Percentiles rank a stretch among this genome's conserved stretches.
Conservation (phyloP, 23 tunicate genomes). For the Ascidia mentula region DNA sequence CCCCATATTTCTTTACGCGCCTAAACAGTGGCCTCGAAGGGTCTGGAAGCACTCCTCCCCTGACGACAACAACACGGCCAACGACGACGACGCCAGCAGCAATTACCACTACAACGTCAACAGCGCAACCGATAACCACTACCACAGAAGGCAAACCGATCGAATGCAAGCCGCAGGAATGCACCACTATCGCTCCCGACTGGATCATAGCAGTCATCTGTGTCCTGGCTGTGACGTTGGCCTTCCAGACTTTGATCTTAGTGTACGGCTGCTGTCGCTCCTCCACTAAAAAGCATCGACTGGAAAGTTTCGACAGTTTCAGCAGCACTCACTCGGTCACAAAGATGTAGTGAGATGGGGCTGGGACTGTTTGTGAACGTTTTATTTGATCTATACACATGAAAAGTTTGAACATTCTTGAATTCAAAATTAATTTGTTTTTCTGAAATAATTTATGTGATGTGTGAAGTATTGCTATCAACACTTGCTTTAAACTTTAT, state of each 20-base stretch:
- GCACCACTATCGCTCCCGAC: slow-evolving; percentile 15
- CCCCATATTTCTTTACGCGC: slow-evolving; percentile 47
- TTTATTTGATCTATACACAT: no score
- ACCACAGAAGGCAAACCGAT: background rate
- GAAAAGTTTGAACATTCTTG: no score
- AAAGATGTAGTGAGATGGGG: background rate
- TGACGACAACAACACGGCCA: background rate
- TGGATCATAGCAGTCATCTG: slow-evolving; percentile 31
- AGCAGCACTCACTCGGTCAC: background rate
- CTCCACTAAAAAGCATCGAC: background rate
- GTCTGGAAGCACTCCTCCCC: background rate
- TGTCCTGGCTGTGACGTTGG: slow-evolving; percentile 3
- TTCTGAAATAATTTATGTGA: no score
- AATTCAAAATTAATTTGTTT: no score
- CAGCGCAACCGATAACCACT: background rate
- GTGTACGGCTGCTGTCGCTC: background rate
- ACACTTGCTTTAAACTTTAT: no score
- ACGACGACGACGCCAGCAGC: background rate
- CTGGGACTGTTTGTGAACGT: no score
- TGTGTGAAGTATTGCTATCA: no score
- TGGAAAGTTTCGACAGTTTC: background rate
- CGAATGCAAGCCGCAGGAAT: background rate
- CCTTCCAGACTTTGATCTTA: slow-evolving; percentile 5
- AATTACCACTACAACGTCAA: background rate
- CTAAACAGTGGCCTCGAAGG: slow-evolving; percentile 36